Evolutionary conservation across 2,888 invertebrate genomes (phyloP).

Genomic region (Amblyjoppa proteus): DNA sequence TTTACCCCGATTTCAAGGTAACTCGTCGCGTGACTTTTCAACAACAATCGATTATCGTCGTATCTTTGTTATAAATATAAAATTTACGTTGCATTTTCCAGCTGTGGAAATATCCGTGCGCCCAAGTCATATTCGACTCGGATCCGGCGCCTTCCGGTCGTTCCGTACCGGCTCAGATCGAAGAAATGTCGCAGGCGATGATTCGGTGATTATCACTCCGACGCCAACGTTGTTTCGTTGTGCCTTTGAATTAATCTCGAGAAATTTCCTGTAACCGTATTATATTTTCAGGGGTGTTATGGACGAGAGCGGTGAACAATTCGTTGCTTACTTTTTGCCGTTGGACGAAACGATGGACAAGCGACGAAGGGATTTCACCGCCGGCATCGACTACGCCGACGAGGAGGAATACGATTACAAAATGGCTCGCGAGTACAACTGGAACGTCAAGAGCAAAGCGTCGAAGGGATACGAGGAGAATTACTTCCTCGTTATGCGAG

Average conservation of each 20-base stretch:
- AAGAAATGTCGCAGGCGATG: slow-evolving; percentile 99
- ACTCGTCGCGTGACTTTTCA: not conserved
- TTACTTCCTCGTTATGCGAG: slow-evolving; percentile 97
- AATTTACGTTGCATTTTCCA: slow-evolving; percentile 77
- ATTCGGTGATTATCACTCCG: slow-evolving; percentile 89
- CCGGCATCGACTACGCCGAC: slow-evolving; percentile 92
- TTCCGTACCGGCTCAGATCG: slow-evolving; percentile 94
- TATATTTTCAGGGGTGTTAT: slow-evolving; percentile 94
- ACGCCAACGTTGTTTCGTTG: not conserved
- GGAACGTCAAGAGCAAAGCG: slow-evolving; percentile 99
- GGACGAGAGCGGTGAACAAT: slow-evolving; percentile 99
- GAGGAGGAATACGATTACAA: slow-evolving; percentile 98
- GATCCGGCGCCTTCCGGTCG: slow-evolving; percentile 97
- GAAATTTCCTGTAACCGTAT: not conserved
- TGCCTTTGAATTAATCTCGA: not conserved
- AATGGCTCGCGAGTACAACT: slow-evolving; percentile 99
- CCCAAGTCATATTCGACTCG: slow-evolving; percentile 98
- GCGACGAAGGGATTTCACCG: slow-evolving; percentile 92
- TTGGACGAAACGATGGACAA: slow-evolving; percentile 96
- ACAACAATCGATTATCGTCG: too few species aligned
- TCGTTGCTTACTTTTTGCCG: slow-evolving; percentile 99
- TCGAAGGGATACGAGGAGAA: slow-evolving; percentile 98
- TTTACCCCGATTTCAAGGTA: slow-evolving; percentile 97
- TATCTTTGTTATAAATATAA: not conserved
- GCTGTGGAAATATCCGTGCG: slow-evolving; percentile 99